These are phyloP conservation scores for Rhyacophila brunnea DNA, from an alignment of 1,140 invertebrate species.

Conservation along the genomic window DNA sequence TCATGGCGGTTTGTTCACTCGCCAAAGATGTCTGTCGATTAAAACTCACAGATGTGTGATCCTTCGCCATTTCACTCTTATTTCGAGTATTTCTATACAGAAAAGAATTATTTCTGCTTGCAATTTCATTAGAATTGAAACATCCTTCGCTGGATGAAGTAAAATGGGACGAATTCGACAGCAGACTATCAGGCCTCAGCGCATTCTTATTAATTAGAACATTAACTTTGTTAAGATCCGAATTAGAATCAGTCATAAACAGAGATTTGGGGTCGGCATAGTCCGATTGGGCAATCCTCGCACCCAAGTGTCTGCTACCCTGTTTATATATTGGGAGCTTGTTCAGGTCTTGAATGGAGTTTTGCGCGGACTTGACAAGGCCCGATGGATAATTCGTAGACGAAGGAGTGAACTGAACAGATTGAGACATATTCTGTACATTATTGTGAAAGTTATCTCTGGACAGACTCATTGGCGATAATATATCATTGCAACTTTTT, in stretches of 20 bases:
- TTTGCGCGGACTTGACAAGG: constrained; percentile 31
- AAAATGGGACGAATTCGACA: constrained; percentile 57
- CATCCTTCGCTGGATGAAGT: constrained; percentile 62
- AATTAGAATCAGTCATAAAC: constrained; percentile 48
- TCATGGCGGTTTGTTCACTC: neutral
- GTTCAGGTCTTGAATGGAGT: constrained; percentile 52
- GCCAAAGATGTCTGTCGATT: too few species aligned
- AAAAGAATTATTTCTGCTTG: constrained; percentile 27
- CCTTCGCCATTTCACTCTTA: neutral
- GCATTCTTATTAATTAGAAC: constrained; percentile 56
- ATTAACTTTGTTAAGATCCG: constrained; percentile 47
- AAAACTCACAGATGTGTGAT: neutral
- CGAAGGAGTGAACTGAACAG: constrained; percentile 14
- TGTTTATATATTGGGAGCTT: constrained; percentile 67
- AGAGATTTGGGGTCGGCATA: constrained; percentile 77
- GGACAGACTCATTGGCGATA: constrained; percentile 43
- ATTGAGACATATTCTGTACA: constrained; percentile 19
- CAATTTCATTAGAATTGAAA: constrained; percentile 5
- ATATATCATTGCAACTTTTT: constrained; percentile 50
- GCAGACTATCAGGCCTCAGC: constrained; percentile 51
- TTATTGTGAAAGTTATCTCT: constrained; percentile 47
- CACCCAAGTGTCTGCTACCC: constrained; percentile 78
- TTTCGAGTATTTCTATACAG: constrained; percentile 11
- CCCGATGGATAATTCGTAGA: constrained; percentile 5
- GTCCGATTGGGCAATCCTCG: constrained; percentile 82